A percentile compares a stretch with the other conserved stretches of the same genome.
Evolutionary conservation across 2,113 vertebrate genomes (phyloP).

Genomic region (zebrafish (Danio rerio)): DNA sequence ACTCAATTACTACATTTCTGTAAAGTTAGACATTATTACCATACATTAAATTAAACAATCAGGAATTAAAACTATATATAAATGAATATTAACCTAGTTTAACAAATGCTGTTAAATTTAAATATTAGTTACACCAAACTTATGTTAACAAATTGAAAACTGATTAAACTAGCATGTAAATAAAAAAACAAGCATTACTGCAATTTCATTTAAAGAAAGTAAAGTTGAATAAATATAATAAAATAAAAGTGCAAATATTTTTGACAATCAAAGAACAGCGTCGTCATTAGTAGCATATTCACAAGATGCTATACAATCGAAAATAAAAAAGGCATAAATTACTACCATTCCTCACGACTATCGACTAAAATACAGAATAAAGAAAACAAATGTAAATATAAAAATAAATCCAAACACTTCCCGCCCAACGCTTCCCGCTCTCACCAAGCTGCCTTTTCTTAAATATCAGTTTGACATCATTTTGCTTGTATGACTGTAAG

Average conservation of each 20-base stretch:
- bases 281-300: not conserved
- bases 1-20: not conserved
- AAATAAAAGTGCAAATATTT: slow-evolving; percentile 1
- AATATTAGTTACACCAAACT: not conserved
- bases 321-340: slow-evolving; percentile 2
- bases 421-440: slow-evolving; percentile 1
- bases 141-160: not conserved
- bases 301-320: not conserved
- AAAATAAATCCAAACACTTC: not conserved
- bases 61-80: too few species aligned
- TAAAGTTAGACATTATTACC: not conserved
- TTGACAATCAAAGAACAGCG: slow-evolving; percentile 1
- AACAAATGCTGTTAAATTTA: not conserved
- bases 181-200: too few species aligned
- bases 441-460: not conserved
- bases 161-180: too few species aligned
- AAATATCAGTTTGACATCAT: slow-evolving; percentile 47
- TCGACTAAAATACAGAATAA: not conserved
- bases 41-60: not conserved
- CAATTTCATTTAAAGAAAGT: not conserved
- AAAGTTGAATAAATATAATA: slow-evolving; percentile 10
- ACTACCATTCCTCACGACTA: not conserved
- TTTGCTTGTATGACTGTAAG: slow-evolving; percentile 64
- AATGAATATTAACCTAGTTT: not conserved
- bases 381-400: not conserved